A percentile compares a stretch with the other conserved stretches of the same genome.
phyloP scores from a whole-genome alignment of 2,888 invertebrate species.

The Steinernema hermaphroditum region DNA sequence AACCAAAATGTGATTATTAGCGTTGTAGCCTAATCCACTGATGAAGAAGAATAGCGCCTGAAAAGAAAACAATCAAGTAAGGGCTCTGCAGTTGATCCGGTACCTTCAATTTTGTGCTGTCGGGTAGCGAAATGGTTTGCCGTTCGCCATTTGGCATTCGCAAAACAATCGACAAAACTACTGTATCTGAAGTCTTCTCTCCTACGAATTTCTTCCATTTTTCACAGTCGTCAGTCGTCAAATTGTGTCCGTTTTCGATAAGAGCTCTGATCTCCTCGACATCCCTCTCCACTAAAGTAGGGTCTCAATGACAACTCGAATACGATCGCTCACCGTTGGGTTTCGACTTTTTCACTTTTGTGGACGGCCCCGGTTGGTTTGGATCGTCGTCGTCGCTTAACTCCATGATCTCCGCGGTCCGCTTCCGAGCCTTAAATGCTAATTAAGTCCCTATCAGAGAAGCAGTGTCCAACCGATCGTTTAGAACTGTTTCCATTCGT shows the following conservation, averaged over 20 bases:
- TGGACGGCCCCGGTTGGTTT: not conserved
- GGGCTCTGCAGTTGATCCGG: not conserved
- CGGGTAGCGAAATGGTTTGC: conserved; percentile 22
- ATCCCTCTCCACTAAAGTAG: conserved; percentile 18
- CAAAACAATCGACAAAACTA: conserved; percentile 31
- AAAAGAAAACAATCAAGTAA: not conserved
- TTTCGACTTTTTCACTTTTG: not conserved
- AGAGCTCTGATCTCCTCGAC: conserved; percentile 37
- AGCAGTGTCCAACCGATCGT: not conserved
- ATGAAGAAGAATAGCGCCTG: conserved; percentile 50
- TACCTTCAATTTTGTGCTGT: conserved; percentile 18
- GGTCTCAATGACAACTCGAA: not conserved
- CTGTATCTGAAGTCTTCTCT: not conserved
- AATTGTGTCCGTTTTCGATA: conserved; percentile 40
- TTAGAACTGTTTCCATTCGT: not conserved
- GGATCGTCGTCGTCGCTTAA: not conserved
- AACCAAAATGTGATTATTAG: conserved; percentile 40
- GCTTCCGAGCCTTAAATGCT: not conserved
- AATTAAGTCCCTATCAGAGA: not conserved
- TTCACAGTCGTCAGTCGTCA: conserved; percentile 42
- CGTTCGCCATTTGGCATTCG: conserved; percentile 39
- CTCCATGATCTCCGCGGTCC: not conserved
- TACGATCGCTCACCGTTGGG: not conserved
- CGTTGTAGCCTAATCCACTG: conserved; percentile 37
- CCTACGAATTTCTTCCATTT: conserved; percentile 44